A percentile compares a stretch with the other conserved stretches of the same genome.
Conservation (phyloP, 2,888 invertebrate genomes). For the Synanthedon tipuliformis region DNA sequence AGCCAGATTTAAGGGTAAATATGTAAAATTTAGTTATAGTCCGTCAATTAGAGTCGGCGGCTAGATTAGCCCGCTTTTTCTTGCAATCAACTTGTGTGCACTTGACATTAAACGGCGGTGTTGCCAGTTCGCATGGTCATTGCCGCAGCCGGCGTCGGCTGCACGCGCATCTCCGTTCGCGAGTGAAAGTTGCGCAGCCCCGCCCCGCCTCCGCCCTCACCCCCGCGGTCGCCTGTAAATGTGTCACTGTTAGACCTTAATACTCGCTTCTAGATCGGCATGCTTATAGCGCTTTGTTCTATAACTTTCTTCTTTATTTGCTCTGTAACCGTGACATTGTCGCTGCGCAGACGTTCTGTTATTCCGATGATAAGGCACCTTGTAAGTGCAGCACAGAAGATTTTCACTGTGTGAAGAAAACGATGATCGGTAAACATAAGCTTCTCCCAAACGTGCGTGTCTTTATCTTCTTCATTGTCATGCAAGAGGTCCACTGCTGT, state of each 20-base stretch:
- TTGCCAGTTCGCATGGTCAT: conserved; percentile 38
- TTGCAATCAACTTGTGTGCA: conserved; percentile 16
- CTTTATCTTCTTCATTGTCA: too few species aligned
- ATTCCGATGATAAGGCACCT: too few species aligned
- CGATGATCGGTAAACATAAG: too few species aligned
- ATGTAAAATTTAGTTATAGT: neutral
- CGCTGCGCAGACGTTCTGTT: neutral
- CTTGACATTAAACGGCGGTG: conserved; percentile 37
- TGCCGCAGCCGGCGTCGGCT: conserved; percentile 24
- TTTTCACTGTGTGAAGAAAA: too few species aligned
- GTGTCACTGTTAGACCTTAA: conserved; percentile 9
- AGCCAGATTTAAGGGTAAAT: too few species aligned
- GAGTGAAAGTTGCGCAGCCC: conserved; percentile 45
- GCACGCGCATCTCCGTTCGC: conserved; percentile 29
- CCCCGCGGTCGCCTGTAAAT: conserved; percentile 13
- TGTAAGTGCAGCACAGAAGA: too few species aligned
- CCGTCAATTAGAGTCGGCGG: neutral
- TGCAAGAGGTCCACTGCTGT: too few species aligned
- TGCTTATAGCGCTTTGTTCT: neutral
- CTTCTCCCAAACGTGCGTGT: too few species aligned
- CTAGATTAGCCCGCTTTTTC: neutral
- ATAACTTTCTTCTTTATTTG: neutral
- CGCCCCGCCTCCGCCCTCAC: conserved; percentile 6
- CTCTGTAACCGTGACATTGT: too few species aligned
- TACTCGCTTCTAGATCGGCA: neutral